Conservation (phyloP, 2,113 vertebrate species). For the Raja brachyura region DNA sequence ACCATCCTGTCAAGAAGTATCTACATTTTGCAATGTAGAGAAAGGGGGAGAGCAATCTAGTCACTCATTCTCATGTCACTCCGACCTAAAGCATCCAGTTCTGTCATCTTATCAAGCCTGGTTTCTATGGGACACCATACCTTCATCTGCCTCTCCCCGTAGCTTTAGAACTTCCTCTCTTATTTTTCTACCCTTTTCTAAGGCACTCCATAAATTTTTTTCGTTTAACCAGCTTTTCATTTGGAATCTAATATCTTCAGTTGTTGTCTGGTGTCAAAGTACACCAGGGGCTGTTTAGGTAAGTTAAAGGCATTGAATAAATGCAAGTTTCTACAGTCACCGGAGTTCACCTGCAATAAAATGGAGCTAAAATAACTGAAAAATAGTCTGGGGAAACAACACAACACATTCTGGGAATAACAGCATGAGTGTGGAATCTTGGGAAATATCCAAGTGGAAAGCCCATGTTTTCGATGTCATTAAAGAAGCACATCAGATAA, state of each 20-base stretch:
- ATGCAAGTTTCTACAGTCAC: not conserved
- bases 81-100: not conserved
- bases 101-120: not conserved
- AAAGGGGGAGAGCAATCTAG: not conserved
- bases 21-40: not conserved
- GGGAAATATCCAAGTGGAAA: not conserved
- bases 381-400: not conserved
- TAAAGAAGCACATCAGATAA: not conserved
- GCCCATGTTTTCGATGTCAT: not conserved
- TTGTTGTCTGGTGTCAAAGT: not conserved
- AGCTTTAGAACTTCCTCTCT: not conserved
- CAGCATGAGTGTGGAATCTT: not conserved
- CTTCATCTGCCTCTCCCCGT: not conserved
- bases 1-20: not conserved
- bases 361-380: not conserved
- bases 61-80: not conserved
- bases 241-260: not conserved
- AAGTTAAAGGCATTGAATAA: not conserved
- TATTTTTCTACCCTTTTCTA: not conserved
- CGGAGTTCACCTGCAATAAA: not conserved
- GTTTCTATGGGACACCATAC: not conserved
- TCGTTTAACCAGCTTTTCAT: no score
- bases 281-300: no score
- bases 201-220: not conserved
- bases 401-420: not conserved